phyloP scores from a whole-genome alignment of 2,113 vertebrate species.

The Poeciliopsis retropinna region DNA sequence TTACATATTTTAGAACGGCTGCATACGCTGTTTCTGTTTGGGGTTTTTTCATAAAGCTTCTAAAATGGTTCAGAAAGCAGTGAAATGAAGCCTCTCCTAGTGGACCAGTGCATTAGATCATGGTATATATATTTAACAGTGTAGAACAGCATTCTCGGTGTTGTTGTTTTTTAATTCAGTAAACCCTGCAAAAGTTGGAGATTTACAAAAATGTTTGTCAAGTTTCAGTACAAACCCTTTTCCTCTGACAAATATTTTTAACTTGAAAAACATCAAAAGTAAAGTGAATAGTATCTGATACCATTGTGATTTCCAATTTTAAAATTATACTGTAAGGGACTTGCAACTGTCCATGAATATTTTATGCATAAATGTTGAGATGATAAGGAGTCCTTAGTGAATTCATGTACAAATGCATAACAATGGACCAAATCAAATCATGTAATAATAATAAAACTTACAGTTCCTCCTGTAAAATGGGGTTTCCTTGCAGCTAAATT shows the following conservation, averaged over 20 bases:
- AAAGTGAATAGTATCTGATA: not conserved
- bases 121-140: too few relatives aligned
- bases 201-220: not conserved
- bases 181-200: not conserved
- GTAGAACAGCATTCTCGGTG: too few relatives aligned
- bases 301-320: constrained; percentile 8
- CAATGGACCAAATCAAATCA: constrained; percentile 56
- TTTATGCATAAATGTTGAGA: constrained; percentile 55
- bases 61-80: too few relatives aligned
- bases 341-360: constrained; percentile 56
- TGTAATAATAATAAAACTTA: constrained; percentile 60
- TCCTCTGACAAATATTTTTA: not conserved
- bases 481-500: constrained; percentile 63
- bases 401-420: constrained; percentile 57
- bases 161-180: not conserved
- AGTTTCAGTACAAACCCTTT: not conserved
- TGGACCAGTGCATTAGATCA: too few relatives aligned
- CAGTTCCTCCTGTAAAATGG: constrained; percentile 48
- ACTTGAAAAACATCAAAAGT: not conserved
- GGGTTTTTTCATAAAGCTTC: too few relatives aligned
- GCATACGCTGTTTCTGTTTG: too few relatives aligned
- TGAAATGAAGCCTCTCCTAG: too few relatives aligned
- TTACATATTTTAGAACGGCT: too few relatives aligned
- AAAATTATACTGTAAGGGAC: constrained; percentile 25
- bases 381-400: constrained; percentile 36